Evolutionary conservation across 2,113 vertebrate species (phyloP).

Genomic region (Amphiprion ocellaris): DNA sequence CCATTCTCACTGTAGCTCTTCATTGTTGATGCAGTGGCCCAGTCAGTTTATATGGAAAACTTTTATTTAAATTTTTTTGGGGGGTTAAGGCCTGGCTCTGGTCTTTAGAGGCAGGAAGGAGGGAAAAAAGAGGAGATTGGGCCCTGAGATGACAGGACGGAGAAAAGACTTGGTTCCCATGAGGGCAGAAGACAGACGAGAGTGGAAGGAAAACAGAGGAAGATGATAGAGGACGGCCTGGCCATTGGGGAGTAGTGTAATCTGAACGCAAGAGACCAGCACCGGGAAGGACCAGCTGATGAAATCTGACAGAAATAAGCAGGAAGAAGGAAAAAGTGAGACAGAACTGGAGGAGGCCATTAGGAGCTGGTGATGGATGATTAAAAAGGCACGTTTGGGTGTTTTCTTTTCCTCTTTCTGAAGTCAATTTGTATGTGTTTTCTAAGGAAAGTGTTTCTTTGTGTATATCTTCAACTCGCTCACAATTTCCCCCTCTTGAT

Average conservation of each 20-base stretch:
- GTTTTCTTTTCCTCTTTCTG: slow-evolving; percentile 23
- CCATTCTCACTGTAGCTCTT: not conserved
- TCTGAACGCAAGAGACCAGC: slow-evolving; percentile 67
- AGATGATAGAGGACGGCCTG: slow-evolving; percentile 44
- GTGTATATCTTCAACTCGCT: slow-evolving; percentile 11
- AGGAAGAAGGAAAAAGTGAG: not conserved
- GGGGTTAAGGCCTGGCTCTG: slow-evolving; percentile 7
- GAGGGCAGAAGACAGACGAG: slow-evolving; percentile 33
- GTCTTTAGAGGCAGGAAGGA: slow-evolving; percentile 30
- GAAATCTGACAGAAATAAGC: slow-evolving; percentile 66
- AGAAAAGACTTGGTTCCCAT: slow-evolving; percentile 33
- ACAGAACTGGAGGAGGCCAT: slow-evolving; percentile 14
- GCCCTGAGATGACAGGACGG: slow-evolving; percentile 50
- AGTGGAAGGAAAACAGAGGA: slow-evolving; percentile 45
- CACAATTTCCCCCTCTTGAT: not conserved
- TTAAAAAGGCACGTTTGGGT: slow-evolving; percentile 28
- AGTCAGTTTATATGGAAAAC: slow-evolving; percentile 9
- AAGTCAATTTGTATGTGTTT: slow-evolving; percentile 1
- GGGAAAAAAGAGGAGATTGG: slow-evolving; percentile 25
- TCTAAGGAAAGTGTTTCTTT: slow-evolving; percentile 10
- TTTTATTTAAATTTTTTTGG: slow-evolving; percentile 16
- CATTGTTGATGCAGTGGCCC: slow-evolving; percentile 1
- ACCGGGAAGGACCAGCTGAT: slow-evolving; percentile 52
- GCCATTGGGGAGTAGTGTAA: slow-evolving; percentile 70
- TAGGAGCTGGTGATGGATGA: slow-evolving; percentile 32